A percentile compares a stretch with the other conserved stretches of the same genome.
Conservation (phyloP, 1,140 invertebrate genomes). For the Callitettix versicolor region DNA sequence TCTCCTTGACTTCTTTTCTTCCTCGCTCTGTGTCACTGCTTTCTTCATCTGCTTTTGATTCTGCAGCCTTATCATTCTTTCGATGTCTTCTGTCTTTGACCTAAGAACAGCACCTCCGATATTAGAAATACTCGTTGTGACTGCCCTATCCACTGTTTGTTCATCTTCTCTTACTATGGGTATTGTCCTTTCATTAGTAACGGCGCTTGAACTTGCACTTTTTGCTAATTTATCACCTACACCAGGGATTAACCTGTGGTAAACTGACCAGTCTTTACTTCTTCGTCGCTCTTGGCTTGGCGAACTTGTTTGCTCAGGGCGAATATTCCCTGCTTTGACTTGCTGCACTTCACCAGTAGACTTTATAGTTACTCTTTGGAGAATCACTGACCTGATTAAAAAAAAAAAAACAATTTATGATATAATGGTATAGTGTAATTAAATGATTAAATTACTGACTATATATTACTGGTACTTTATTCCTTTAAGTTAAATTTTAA, state of each 20-base stretch:
- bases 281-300: neutral
- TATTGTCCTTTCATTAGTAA: slow-evolving; percentile 9
- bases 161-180: neutral
- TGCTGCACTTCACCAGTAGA: slow-evolving; percentile 43
- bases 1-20: slow-evolving; percentile 45
- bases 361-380: slow-evolving; percentile 47
- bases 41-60: slow-evolving; percentile 7
- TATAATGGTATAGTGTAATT: slow-evolving; percentile 12
- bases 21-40: neutral
- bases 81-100: slow-evolving; percentile 56
- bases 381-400: slow-evolving; percentile 25
- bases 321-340: slow-evolving; percentile 24
- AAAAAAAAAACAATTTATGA: no score
- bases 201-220: slow-evolving; percentile 18
- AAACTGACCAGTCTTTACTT: slow-evolving; percentile 2
- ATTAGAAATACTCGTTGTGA: slow-evolving; percentile 47
- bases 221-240: slow-evolving; percentile 18
- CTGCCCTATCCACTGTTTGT: slow-evolving; percentile 16
- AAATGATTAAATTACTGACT: no score
- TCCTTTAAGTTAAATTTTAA: no score
- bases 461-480: no score
- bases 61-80: slow-evolving; percentile 42
- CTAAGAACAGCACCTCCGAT: slow-evolving; percentile 53
- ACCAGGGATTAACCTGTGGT: neutral
- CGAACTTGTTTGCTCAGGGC: slow-evolving; percentile 1